These are phyloP conservation scores for Stenichneumon culpator DNA, from an alignment of 2,888 invertebrate genomes.

Conservation along the genomic window DNA sequence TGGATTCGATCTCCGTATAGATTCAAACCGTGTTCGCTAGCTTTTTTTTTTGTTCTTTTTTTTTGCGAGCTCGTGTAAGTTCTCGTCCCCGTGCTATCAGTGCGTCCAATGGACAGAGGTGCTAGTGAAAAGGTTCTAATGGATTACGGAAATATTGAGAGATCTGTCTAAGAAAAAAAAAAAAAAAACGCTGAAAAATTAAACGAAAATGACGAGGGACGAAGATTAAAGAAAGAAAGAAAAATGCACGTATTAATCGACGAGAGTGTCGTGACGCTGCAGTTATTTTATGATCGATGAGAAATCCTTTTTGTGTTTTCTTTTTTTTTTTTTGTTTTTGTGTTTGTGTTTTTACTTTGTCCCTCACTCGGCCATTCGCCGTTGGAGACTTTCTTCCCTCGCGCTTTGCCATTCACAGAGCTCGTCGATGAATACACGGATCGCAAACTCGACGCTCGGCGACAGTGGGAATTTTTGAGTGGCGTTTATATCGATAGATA, in stretches of 20 bases:
- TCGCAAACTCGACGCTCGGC: background rate
- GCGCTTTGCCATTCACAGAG: background rate
- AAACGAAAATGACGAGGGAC: background rate
- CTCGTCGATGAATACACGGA: background rate
- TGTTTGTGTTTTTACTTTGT: background rate
- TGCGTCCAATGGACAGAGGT: background rate
- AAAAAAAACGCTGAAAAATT: background rate
- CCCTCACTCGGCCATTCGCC: background rate
- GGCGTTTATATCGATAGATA: background rate
- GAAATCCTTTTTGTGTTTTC: background rate
- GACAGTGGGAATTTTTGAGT: background rate
- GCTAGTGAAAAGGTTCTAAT: conserved; percentile 53
- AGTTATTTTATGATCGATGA: conserved; percentile 31
- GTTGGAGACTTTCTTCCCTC: background rate
- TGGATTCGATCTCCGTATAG: background rate
- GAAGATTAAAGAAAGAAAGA: background rate
- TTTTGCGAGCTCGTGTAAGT: background rate
- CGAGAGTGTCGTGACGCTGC: conserved; percentile 2
- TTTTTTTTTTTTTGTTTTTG: background rate
- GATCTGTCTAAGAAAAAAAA: background rate
- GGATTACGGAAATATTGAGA: conserved; percentile 45
- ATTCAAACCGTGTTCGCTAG: background rate
- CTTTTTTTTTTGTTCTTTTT: background rate
- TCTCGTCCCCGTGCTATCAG: background rate
- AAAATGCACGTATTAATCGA: background rate